These are phyloP conservation scores for Hylia prasina DNA, from an alignment of 2,113 vertebrate species.

Conservation along the genomic window DNA sequence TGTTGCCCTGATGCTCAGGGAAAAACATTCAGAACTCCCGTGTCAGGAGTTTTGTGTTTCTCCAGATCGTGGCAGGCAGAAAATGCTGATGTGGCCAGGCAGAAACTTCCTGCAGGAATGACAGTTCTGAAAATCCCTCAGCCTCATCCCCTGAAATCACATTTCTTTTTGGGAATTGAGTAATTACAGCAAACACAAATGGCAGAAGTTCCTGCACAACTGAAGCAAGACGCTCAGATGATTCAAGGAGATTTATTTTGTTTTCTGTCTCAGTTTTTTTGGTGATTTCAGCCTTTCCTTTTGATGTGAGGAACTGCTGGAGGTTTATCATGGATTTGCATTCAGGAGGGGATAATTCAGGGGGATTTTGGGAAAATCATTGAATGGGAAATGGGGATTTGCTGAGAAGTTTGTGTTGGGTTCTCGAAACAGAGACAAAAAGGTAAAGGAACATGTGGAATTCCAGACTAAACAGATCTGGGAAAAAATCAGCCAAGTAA, in stretches of 20 bases:
- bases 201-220: background rate
- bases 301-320: background rate
- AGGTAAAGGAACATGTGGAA: accelerated
- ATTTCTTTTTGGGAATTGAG: background rate
- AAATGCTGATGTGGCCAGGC: background rate
- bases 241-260: background rate
- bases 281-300: background rate
- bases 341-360: background rate
- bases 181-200: background rate
- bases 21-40: background rate
- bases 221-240: accelerated
- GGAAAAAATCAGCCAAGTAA: background rate
- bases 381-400: background rate
- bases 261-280: background rate
- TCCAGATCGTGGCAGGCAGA: background rate
- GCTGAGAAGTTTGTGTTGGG: background rate
- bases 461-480: background rate
- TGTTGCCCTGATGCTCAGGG: background rate
- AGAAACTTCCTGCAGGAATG: background rate
- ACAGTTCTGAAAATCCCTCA: background rate
- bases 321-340: background rate
- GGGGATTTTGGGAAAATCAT: background rate
- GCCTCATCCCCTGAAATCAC: background rate
- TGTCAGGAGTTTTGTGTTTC: background rate
- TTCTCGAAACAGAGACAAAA: no score